phyloP scores from a whole-genome alignment of 1,140 invertebrate species.

The Notospermus geniculatus region DNA sequence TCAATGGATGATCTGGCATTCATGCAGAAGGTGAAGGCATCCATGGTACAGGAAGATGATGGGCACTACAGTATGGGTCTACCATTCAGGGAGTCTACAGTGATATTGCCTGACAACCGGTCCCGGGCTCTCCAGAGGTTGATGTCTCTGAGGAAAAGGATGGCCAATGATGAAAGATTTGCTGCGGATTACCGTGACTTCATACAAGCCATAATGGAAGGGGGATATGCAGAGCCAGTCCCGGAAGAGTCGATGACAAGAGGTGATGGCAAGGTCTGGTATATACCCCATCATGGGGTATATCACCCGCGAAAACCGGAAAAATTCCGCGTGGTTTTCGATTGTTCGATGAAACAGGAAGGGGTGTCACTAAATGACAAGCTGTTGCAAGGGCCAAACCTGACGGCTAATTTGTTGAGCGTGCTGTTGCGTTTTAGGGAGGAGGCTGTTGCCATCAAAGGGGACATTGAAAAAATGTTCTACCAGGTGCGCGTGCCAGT shows the following conservation, averaged over 20 bases:
- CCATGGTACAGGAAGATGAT: slow-evolving; percentile 13
- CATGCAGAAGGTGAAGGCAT: slow-evolving; percentile 10
- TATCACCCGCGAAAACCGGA: slow-evolving; percentile 22
- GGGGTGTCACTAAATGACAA: slow-evolving; percentile 14
- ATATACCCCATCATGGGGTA: slow-evolving; percentile 27
- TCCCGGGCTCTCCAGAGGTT: slow-evolving; percentile 12
- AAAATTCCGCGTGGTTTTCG: slow-evolving; percentile 28
- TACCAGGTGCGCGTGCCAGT: slow-evolving; percentile 12
- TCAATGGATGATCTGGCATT: slow-evolving; percentile 18
- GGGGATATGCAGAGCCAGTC: slow-evolving; percentile 16
- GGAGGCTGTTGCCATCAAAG: slow-evolving; percentile 10
- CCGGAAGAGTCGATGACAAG: neutral
- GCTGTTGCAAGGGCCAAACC: slow-evolving; percentile 21
- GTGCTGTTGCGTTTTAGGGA: slow-evolving; percentile 18
- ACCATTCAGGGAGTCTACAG: slow-evolving; percentile 8
- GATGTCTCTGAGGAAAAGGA: slow-evolving; percentile 12
- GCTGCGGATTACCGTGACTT: slow-evolving; percentile 19
- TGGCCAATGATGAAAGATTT: slow-evolving; percentile 14
- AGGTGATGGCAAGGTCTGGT: slow-evolving; percentile 21
- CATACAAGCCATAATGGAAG: slow-evolving; percentile 15
- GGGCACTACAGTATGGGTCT: slow-evolving; percentile 14
- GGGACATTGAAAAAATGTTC: slow-evolving; percentile 23
- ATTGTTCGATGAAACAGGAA: slow-evolving; percentile 18
- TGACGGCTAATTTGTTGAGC: slow-evolving; percentile 20
- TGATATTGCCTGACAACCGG: slow-evolving; percentile 15